Evolutionary conservation across 2,888 invertebrate species (phyloP), one percentile per base, ranked within the genome.

Genomic region (Acleris laterana): DNA sequence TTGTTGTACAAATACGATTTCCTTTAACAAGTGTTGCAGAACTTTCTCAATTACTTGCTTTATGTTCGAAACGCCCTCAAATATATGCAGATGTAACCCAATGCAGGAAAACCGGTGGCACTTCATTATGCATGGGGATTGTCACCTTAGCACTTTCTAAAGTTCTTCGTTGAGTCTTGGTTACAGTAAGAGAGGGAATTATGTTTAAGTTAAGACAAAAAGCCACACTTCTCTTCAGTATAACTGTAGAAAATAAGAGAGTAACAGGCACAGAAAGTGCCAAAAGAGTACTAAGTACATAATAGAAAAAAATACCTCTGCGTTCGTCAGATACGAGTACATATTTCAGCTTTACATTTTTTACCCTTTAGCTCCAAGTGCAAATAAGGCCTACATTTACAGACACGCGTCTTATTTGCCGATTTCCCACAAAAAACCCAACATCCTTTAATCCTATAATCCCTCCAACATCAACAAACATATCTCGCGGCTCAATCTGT

Each of bases 1-100:
- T 87, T 85, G 82, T 76, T 77, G 72, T 74, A 75, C 76, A 78
- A 71, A 71, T 75, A 28, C 62, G 25, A 60, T 62, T 58, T 62
- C 65, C 63, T 69, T 57, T 63, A 57, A 20, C 63, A 74, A 69
- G 70, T 70, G 77, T 75, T 74, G 66, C 71, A 69, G 68, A 72
- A 73, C 71, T 63, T 63, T 69, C 70, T 72, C 69, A 65, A 63
- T 70, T 66, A 51, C 61, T 61, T 19, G 19, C 56, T 65, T 65
- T 61, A 61, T 51, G 61, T 55, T 66, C 63, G 56, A 20, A 17
- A 25, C 58, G 9, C 58, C 58, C 58, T 49, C 55, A n/a, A 22
- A 17, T 51, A 22, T 53, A 65, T 65, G 55, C 50, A 56, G 56
- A 49, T 44, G 32, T 32, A 20, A 6, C 49, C 32, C 65, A 46